Evolutionary conservation across 2,888 invertebrate species (phyloP).

Genomic region (Ctena decussata): DNA sequence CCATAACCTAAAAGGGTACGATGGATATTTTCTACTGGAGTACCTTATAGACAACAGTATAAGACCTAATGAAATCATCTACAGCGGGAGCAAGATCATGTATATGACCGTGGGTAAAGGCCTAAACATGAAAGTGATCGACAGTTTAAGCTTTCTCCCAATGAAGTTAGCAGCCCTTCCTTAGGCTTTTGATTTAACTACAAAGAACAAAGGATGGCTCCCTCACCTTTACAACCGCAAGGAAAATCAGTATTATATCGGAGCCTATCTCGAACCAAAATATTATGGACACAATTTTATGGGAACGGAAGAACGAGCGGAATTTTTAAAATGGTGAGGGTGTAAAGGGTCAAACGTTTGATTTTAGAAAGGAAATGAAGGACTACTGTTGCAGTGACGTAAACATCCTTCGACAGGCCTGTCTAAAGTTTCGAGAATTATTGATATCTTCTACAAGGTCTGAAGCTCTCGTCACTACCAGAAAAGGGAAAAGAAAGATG

Average conservation of each 20-base stretch:
- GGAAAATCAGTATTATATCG: constrained; percentile 53
- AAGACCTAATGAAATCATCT: constrained; percentile 41
- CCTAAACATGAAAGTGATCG: too few relatives aligned
- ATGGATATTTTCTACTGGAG: constrained; percentile 53
- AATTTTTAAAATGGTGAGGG: constrained; percentile 25
- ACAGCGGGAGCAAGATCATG: constrained; percentile 55
- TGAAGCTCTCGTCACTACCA: neutral
- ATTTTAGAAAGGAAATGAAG: constrained; percentile 45
- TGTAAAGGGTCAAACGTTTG: constrained; percentile 12
- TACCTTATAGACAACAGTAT: constrained; percentile 38
- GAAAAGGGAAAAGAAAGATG: constrained; percentile 23
- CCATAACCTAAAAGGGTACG: too few relatives aligned
- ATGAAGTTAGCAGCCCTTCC: constrained; percentile 48
- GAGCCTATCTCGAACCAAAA: too few relatives aligned
- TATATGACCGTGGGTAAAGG: constrained; percentile 31
- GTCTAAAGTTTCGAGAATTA: constrained; percentile 39
- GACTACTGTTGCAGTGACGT: constrained; percentile 43
- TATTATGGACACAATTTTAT: constrained; percentile 52
- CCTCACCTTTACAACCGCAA: constrained; percentile 55
- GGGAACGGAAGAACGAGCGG: constrained; percentile 10
- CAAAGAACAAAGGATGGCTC: constrained; percentile 55
- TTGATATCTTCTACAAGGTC: constrained; percentile 23
- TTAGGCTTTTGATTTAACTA: constrained; percentile 47
- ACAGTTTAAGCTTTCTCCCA: too few relatives aligned
- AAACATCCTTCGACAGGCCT: constrained; percentile 40